Evolutionary conservation across 2,888 invertebrate genomes (phyloP), one percentile per base, ranked within the genome.

Genomic region (Pseudoips prasinana): DNA sequence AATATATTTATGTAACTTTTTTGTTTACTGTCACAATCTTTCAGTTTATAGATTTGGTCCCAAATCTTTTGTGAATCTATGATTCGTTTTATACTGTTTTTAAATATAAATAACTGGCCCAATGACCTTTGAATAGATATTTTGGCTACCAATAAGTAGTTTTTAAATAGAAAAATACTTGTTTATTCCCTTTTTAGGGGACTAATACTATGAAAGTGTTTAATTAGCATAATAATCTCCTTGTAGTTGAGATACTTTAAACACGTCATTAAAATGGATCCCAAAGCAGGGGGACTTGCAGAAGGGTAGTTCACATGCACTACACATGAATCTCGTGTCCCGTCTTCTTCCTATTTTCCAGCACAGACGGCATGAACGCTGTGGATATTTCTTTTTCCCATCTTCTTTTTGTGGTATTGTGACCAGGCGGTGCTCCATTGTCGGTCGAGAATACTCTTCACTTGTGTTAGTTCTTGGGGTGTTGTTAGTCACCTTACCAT

Each of bases 371-470:
- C 89, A 89, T n/a, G 89, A 89, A 3, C 89, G 71, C 43, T 89
- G 89, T 0, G 89, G 89, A 55, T 89, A 89, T 49, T 89, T 89
- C 72, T 89, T 89, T 66, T 89, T 89, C 3, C 89, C 89, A 47
- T 89, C 89, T 67, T 89, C 89, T 46, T 89, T 89, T 56, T 89
- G 89, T n/a, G 89, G 89, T 38, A 89, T 89, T 7, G 89, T 89
- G 7, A 86, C 74, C 26, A 89, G 79, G 20, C 83, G 76, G 53
- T 89, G 89, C 32, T 84, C 80, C 52, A 71, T 49, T 8, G 73
- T 61, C n/a, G 73, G 68, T 49, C 74, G 70, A 25, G 75, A 45
- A 33, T 66, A 71, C 20, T 83, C 84, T 41, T 82, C 85, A 45
- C 49, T 68, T 40, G 64, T 47, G 48, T 69, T 71, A 59, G 67